Evolutionary conservation across 2,888 invertebrate species (phyloP).

Genomic region (Agriopis aurantiaria): DNA sequence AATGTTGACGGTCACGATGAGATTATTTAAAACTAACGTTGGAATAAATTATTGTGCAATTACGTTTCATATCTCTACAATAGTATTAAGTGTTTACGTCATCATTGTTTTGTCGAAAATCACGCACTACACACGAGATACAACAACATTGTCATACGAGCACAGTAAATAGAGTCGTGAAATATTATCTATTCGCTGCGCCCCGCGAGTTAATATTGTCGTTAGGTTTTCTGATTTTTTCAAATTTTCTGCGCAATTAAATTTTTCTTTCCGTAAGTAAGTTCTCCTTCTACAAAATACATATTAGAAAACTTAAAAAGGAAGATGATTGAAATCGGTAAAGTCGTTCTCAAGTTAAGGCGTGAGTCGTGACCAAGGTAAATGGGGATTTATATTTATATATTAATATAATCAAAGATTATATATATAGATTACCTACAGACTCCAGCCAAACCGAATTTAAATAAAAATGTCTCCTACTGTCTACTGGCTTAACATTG

Average conservation of each 20-base stretch:
- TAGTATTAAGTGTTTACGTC: neutral
- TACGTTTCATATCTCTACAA: neutral
- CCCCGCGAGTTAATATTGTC: too few relatives aligned
- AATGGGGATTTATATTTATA: too few relatives aligned
- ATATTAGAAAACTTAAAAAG: too few relatives aligned
- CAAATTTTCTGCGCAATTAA: too few relatives aligned
- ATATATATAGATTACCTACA: neutral
- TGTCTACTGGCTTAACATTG: conserved; percentile 26
- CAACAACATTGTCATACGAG: neutral
- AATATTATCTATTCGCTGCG: neutral
- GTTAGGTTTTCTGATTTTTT: too few relatives aligned
- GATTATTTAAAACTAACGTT: conserved; percentile 12
- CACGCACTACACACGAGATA: conserved; percentile 14
- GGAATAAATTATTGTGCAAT: conserved; percentile 12
- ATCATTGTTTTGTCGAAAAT: conserved; percentile 18
- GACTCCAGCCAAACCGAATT: neutral
- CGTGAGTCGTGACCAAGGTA: too few relatives aligned
- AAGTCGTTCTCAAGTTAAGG: too few relatives aligned
- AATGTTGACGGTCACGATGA: conserved; percentile 8
- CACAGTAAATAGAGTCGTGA: conserved; percentile 5
- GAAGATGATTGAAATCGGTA: too few relatives aligned
- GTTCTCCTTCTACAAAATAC: too few relatives aligned
- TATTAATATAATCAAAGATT: too few relatives aligned
- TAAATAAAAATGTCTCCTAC: neutral
- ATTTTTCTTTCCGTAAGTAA: too few relatives aligned